phyloP scores from a whole-genome alignment of 2,888 invertebrate species.

The Omphaloscelis lunosa region DNA sequence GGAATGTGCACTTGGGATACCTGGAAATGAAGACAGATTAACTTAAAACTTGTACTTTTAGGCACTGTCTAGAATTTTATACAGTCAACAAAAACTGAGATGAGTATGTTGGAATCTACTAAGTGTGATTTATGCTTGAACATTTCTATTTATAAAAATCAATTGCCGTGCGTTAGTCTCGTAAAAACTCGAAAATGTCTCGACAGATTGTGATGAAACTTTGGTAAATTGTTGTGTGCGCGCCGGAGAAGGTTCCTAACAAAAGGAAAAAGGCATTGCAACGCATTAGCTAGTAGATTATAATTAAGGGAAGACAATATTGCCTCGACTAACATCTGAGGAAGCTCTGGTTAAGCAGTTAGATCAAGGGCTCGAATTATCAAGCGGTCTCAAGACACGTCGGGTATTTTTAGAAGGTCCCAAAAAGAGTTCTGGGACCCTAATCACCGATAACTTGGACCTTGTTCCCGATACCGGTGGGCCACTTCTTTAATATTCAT shows the following conservation, averaged over 20 bases:
- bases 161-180: too few relatives aligned
- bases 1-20: slow-evolving; percentile 83
- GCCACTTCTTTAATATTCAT: slow-evolving; percentile 1
- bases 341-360: too few relatives aligned
- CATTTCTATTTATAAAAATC: neutral
- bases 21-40: slow-evolving; percentile 73
- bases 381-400: neutral
- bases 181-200: too few relatives aligned
- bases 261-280: too few relatives aligned
- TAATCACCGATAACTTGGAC: neutral
- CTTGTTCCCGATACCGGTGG: neutral
- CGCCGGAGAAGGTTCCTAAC: too few relatives aligned
- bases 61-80: neutral
- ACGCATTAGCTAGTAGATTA: neutral
- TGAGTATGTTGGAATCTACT: neutral
- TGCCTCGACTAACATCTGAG: neutral
- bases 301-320: neutral
- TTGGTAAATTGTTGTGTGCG: too few relatives aligned
- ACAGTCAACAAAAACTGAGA: neutral
- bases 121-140: neutral
- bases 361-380: neutral
- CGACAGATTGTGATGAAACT: too few relatives aligned
- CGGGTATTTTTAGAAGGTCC: neutral
- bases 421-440: neutral
- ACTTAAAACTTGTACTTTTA: neutral